Evolutionary conservation across 2,888 invertebrate genomes (phyloP).

Genomic region (Drosophila nr. perissopoda): DNA sequence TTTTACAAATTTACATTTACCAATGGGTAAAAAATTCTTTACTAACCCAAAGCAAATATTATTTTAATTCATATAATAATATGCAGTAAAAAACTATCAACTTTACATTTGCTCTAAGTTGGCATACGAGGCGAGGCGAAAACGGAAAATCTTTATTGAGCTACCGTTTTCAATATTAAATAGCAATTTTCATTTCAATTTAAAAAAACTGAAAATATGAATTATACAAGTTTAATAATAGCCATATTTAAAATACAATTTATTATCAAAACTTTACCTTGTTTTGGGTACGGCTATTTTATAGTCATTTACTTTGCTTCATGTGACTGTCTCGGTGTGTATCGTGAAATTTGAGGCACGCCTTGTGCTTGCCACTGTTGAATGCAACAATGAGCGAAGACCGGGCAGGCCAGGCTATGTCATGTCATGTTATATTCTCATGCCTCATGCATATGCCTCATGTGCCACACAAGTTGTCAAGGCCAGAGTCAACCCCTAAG

Average conservation of each 20-base stretch:
- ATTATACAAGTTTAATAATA: neutral
- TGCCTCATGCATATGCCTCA: slow-evolving; percentile 15
- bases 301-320: neutral
- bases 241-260: neutral
- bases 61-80: neutral
- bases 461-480: slow-evolving; percentile 43
- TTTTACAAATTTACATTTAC: slow-evolving; percentile 2
- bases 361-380: slow-evolving; percentile 30
- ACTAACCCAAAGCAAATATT: neutral
- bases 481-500: slow-evolving; percentile 47
- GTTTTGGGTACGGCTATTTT: slow-evolving; percentile 7
- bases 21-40: neutral
- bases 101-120: neutral
- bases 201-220: neutral
- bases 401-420: slow-evolving; percentile 31
- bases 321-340: neutral
- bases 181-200: neutral
- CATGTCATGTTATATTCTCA: slow-evolving; percentile 27
- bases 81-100: too few species aligned
- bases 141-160: neutral
- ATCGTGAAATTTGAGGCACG: slow-evolving; percentile 38
- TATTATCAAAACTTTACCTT: neutral
- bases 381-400: slow-evolving; percentile 41
- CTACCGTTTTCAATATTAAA: neutral
- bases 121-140: neutral